Evolutionary conservation across 2,797 vertebrate species (phyloP), one percentile per base, ranked within the genome.

Genomic region (Manis javanica): DNA sequence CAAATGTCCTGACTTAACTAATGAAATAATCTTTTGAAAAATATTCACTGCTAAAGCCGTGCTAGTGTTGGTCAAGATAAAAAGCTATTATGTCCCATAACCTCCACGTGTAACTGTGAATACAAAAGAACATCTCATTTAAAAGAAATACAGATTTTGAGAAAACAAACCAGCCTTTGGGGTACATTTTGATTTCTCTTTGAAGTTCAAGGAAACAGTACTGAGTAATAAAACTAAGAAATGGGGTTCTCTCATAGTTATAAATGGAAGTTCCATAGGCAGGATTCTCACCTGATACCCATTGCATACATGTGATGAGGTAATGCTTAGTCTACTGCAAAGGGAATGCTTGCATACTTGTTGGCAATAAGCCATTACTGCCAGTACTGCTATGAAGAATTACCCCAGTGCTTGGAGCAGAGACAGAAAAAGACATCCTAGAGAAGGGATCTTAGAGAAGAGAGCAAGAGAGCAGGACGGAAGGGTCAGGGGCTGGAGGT

Each of bases 21-120:
- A 69, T 15, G n/a, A 84, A 96, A 90, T 51, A 92, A 85, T 89
- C 64, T 91, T 95, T 82, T 64, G 53, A 93, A 96, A 85, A 69
- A 37, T 37, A 63, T 15, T 87, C 18, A 90, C 64, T 91, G 96
- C 93, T 93, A 49, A 88, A 79, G 39, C 19, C 39, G 82, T 75
- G 51, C 64, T 88, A 93, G 14, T 92, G 23, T 94, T 81, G 46
- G 46, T 34, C 19, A 78, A 81, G 37, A 87, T 86, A 53, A 95
- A 96, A 95, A 84, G 39, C 13, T 66, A 92, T 89, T 91, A 84
- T 94, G 75, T 51, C 55, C 11, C 21, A 84, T 7, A 86, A 46
- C 78, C 75, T 90, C 31, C 39, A 46, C 68, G 66, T 86, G n/a
- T 77, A 74, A 64, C 49, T 59, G n/a, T 59, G n/a, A 88, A 31